phyloP scores from a whole-genome alignment of 2,113 vertebrate genomes.

The Odobenus rosmarus region DNA sequence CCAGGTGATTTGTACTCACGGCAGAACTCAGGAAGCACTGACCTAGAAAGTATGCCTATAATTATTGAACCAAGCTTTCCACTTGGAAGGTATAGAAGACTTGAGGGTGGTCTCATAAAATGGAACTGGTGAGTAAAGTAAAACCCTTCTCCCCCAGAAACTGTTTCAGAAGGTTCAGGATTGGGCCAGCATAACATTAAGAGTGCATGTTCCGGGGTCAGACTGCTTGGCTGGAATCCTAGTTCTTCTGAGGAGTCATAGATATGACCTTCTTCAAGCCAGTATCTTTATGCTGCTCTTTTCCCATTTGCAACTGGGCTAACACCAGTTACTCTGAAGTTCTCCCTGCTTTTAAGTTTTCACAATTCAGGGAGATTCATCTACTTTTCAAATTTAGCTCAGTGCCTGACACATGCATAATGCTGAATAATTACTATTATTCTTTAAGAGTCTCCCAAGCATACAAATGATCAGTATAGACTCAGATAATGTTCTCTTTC shows the following conservation, averaged over 20 bases:
- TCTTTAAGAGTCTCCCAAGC: background rate
- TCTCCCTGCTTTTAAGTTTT: background rate
- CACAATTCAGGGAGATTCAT: background rate
- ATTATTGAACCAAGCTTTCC: background rate
- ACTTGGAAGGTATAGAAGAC: background rate
- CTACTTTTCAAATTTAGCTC: background rate
- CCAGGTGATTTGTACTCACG: background rate
- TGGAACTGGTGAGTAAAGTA: background rate
- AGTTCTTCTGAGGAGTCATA: background rate
- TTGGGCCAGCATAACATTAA: background rate
- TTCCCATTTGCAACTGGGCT: background rate
- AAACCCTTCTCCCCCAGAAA: background rate
- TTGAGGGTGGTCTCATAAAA: background rate
- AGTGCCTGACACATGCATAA: background rate
- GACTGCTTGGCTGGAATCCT: background rate
- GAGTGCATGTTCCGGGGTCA: background rate
- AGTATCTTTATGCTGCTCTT: background rate
- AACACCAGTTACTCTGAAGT: background rate
- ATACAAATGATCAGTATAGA: background rate
- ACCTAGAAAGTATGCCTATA: background rate
- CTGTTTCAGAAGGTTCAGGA: background rate
- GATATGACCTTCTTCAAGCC: background rate
- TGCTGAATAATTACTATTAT: background rate
- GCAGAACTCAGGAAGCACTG: background rate
- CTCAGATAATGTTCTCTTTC: background rate